phyloP scores from a whole-genome alignment of 2,888 invertebrate species.

The Vanessa cardui region DNA sequence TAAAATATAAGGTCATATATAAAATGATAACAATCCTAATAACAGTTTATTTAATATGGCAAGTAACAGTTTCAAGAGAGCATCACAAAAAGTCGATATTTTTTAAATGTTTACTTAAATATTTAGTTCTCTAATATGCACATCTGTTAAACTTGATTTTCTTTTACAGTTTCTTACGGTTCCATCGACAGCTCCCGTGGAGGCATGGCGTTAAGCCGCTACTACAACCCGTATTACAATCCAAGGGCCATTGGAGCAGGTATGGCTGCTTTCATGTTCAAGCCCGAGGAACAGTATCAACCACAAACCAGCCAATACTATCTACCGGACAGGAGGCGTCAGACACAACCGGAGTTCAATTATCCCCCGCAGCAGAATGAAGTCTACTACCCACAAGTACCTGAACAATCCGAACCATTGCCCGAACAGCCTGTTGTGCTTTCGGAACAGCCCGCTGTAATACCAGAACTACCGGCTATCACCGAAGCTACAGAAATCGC shows the following conservation, averaged over 20 bases:
- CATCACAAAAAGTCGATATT: neutral
- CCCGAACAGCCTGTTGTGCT: conserved; percentile 50
- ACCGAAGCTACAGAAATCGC: conserved; percentile 61
- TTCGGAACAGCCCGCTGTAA: conserved; percentile 51
- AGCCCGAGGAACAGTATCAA: conserved; percentile 55
- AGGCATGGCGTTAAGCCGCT: conserved; percentile 71
- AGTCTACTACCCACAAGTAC: conserved; percentile 56
- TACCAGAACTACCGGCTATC: conserved; percentile 40
- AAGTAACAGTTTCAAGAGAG: neutral
- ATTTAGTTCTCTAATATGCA: neutral
- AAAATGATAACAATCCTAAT: too few relatives aligned
- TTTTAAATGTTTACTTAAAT: neutral
- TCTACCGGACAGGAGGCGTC: conserved; percentile 69
- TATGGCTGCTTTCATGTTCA: conserved; percentile 73
- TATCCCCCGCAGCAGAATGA: conserved; percentile 72
- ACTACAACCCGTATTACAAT: conserved; percentile 74
- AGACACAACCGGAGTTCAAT: conserved; percentile 61
- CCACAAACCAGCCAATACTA: conserved; percentile 69
- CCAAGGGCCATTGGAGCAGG: conserved; percentile 60
- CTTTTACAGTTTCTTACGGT: conserved; percentile 68
- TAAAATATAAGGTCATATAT: too few relatives aligned
- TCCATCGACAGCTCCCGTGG: conserved; percentile 66
- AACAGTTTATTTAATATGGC: too few relatives aligned
- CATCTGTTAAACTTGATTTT: neutral
- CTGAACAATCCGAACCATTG: conserved; percentile 46